phyloP scores from a whole-genome alignment of 2,113 vertebrate species.

The Chaenogobius annularis region DNA sequence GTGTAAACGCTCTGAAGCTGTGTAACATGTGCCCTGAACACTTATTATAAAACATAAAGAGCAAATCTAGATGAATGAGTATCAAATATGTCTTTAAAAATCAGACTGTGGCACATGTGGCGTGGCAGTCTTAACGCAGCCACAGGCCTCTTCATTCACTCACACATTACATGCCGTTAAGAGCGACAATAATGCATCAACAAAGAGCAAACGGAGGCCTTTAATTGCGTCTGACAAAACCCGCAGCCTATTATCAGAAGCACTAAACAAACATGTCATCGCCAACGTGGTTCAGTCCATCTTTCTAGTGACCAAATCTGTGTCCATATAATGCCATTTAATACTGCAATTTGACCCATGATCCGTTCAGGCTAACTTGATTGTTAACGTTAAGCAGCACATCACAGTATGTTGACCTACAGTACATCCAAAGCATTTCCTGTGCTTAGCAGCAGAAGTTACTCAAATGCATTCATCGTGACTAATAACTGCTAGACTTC shows the following conservation, averaged over 20 bases:
- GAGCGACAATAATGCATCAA: conserved; percentile 25
- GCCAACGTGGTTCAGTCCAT: not conserved
- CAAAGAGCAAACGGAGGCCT: conserved; percentile 22
- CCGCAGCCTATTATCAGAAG: not conserved
- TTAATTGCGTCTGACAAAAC: too few species aligned
- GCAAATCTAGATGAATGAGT: not conserved
- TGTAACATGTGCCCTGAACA: too few species aligned
- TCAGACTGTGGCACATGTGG: not conserved
- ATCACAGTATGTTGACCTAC: too few species aligned
- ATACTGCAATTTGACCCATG: not conserved
- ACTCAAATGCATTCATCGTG: too few species aligned
- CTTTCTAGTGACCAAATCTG: not conserved
- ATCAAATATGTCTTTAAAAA: not conserved
- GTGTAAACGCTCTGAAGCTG: too few species aligned
- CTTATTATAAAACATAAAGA: not conserved
- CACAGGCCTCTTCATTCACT: not conserved
- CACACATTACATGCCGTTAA: not conserved
- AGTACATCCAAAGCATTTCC: too few species aligned
- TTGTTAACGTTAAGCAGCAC: not conserved
- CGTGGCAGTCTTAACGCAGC: not conserved
- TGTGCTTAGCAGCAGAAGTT: too few species aligned
- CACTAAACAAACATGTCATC: not conserved
- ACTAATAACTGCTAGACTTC: too few species aligned
- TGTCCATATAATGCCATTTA: not conserved
- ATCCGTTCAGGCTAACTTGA: not conserved